phyloP scores from a whole-genome alignment of 2,797 vertebrate species.

The Micrastur ruficollis region DNA sequence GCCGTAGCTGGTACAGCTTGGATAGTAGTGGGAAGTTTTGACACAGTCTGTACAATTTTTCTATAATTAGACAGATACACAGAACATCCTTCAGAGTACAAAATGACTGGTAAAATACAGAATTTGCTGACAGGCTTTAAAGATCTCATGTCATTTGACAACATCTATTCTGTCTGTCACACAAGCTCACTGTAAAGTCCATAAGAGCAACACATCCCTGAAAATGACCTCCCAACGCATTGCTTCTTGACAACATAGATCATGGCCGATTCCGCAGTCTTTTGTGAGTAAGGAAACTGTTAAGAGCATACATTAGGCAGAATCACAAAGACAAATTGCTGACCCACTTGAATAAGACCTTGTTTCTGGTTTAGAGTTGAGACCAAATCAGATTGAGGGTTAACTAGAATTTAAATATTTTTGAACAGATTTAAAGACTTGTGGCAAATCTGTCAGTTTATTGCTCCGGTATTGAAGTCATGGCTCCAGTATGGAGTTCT shows the following conservation, averaged over 20 bases:
- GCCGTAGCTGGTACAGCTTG: background rate
- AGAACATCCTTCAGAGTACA: background rate
- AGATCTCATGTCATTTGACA: background rate
- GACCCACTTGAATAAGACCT: background rate
- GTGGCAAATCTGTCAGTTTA: background rate
- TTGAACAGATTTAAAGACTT: background rate
- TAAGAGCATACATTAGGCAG: background rate
- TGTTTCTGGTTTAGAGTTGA: background rate
- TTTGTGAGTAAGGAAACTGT: background rate
- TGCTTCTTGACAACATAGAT: background rate
- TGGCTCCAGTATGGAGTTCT: background rate
- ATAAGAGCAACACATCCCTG: background rate
- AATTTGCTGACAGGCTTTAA: background rate
- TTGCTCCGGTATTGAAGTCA: background rate
- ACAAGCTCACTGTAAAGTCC: background rate
- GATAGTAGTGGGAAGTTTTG: slow-evolving; percentile 21
- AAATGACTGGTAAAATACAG: background rate
- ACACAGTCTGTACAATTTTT: background rate
- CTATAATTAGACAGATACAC: background rate
- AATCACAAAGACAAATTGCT: background rate
- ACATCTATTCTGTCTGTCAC: background rate
- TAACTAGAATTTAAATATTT: background rate
- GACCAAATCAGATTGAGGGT: background rate
- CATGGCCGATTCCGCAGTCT: background rate
- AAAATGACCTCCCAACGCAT: background rate